Percentiles rank a stretch among this genome's conserved stretches.
Conservation (phyloP, 53 echinoderm and acorn worm species). For the Crossaster papposus region DNA sequence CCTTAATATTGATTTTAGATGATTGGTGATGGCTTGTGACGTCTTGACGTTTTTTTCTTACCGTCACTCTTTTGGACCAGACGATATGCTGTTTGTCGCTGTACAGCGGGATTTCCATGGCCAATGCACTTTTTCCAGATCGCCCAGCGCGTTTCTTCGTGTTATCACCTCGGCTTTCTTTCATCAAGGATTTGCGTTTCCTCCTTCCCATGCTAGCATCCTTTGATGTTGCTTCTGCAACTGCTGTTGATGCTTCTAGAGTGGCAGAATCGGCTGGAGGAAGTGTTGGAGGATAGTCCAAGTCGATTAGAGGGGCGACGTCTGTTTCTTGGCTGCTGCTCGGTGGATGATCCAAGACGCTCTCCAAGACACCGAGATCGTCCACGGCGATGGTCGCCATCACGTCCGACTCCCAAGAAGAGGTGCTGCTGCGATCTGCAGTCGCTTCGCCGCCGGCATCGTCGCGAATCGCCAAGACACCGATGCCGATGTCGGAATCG, state of each 20-base stretch:
- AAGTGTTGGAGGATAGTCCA: not conserved
- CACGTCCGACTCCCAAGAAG: constrained; percentile 54
- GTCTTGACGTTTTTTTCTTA: not conserved
- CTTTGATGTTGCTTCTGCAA: not conserved
- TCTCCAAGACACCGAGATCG: constrained; percentile 30
- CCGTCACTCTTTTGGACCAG: constrained; percentile 58
- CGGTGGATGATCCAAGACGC: constrained; percentile 22
- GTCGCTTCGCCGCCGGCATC: not conserved
- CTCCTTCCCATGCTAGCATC: not conserved
- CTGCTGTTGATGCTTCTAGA: not conserved
- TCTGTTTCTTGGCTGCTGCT: not conserved
- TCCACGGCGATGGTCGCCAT: constrained; percentile 39
- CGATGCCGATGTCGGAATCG: not conserved
- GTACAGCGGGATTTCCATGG: not conserved
- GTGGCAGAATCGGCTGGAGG: not conserved
- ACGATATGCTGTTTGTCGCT: constrained; percentile 16
- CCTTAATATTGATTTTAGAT: not conserved
- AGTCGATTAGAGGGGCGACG: not conserved
- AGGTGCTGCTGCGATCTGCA: constrained; percentile 27
- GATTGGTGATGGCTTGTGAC: not conserved
- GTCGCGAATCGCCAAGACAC: not conserved
- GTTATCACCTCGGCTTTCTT: not conserved
- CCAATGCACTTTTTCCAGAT: not conserved
- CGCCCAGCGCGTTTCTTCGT: not conserved
- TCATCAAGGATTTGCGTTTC: not conserved